Conservation (phyloP, 2,113 vertebrate genomes). For the Ramphastos sulfuratus region DNA sequence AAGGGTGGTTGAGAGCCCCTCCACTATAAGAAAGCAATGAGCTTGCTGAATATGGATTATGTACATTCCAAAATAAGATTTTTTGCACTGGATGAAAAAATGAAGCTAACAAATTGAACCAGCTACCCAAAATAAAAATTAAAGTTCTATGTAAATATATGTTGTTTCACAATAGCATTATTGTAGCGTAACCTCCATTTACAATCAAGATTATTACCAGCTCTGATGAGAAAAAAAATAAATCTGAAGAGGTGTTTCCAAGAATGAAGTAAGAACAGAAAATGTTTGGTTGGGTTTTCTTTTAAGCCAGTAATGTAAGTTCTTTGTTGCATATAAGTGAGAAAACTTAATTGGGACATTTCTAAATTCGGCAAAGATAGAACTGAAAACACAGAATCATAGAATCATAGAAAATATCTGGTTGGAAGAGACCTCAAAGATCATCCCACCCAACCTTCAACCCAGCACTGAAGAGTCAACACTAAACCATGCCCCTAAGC, state of each 20-base stretch:
- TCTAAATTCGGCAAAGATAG: neutral
- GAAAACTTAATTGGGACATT: neutral
- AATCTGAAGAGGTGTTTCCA: neutral
- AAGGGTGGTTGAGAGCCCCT: too few species aligned
- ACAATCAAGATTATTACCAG: neutral
- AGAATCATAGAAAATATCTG: too few species aligned
- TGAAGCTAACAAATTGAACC: neutral
- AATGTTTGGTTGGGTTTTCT: rapidly evolving
- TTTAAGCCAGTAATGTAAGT: neutral
- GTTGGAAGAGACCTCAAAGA: too few species aligned
- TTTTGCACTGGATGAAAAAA: neutral
- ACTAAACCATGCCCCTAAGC: too few species aligned
- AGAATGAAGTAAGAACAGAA: neutral
- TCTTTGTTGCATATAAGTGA: neutral
- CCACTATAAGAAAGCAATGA: neutral
- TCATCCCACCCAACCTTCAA: too few species aligned
- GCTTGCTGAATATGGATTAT: neutral
- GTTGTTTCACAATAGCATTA: neutral
- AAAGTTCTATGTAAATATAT: neutral
- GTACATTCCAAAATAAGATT: neutral
- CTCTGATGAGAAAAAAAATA: neutral
- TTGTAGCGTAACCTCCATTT: neutral
- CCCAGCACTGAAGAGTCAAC: too few species aligned
- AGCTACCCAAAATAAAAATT: neutral
- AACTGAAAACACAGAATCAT: neutral